Base-by-base conservation (phyloP, 2,888 invertebrate genomes). In the Malthinus seriepunctatus region DNA sequence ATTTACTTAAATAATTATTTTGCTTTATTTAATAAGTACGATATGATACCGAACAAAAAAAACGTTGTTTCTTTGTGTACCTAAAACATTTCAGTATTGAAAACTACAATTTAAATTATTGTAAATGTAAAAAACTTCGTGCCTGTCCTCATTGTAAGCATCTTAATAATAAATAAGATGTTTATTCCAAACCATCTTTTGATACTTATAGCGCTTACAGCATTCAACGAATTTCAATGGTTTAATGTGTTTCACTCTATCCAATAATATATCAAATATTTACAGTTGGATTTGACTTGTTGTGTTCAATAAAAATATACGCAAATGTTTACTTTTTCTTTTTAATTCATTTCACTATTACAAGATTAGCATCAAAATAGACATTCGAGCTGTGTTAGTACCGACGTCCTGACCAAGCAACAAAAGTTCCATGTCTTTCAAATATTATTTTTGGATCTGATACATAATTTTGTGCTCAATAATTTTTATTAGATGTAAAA, bases 291-390 rank as follows among this genome's bases (percentile, higher is more conserved):
- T 72, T 71, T 71, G 70, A 72, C 69, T 72, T 73, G 73, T 74
- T 74, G 73, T 74, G 74, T 74, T 74, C 73, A 73, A 73, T 73
- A 73, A 74, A 73, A 73, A 72, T 73, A 72, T 74, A 73, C 69
- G 69, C 70, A 70, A 72, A 71, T 63, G 71, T 72, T 73, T 35
- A 44, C 12, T n/a, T 34, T 42, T 12, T 33, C 31, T 55, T 46
- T 37, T 42, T 38, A 33, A 23, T 1, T 23, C 5, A 23, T 23
- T n/a, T 23, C 23, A 23, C 23, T 23, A 2, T 23, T 5, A 5
- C 2, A 23, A 2, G 5, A 23, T 3, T 23, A 23, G 23, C n/a
- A n/a, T n/a, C n/a, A n/a, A n/a, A n/a, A n/a, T n/a, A n/a, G n/a
- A n/a, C n/a, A n/a, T n/a, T n/a, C n/a, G n/a, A n/a, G n/a, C n/a